Evolutionary conservation across 1,140 invertebrate species (phyloP), one percentile per base, ranked within the genome.

Genomic region (Octopus sinensis): DNA sequence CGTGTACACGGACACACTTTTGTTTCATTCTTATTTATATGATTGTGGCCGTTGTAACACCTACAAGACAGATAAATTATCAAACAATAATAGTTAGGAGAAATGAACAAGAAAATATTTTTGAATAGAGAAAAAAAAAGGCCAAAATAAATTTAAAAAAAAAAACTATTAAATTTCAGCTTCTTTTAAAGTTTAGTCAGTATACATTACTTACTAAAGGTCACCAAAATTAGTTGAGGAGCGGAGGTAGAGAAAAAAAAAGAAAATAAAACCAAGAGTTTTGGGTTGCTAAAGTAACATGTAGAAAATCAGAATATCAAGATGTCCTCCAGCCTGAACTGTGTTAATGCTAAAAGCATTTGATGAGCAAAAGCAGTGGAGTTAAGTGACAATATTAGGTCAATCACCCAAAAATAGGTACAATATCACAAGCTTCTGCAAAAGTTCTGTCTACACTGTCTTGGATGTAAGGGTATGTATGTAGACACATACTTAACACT

Each of bases 21-120:
- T 30, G 73, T 80, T 12, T 23, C 82, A 73, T 79, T 80, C 54
- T 82, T 78, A 9, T 82, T 56, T 23, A 80, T 53, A 54, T 87
- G 81, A 56, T 83, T 53, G 81, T 87, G 86, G 13, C 88, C 89
- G 84, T 90, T 90, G 54, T 84, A 84, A 84, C 90, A 90, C 88
- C 89, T 90, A 82, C 2, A 83, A 87, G 13, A 71, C 4, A 23
- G 30, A 71, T n/a, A 7, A 71, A 71, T 12, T 3, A 71, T 5
- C 6, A 71, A 17, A 6, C 6, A 71, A 17, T 4, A 10, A 5
- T 12, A 7, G 68, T 17, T 17, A 7, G 6, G 68, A 10, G 6
- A 10, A 71, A 12, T 10, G 7, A 6, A 13, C 68, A 71, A 10
- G 7, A 5, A n/a, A 17, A 12, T 71, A 12, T 71, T 71, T 71